phyloP scores from a whole-genome alignment of 30 jellyfish, hydroid and myxozoan genomes.

The Haliclystus octoradiatus region DNA sequence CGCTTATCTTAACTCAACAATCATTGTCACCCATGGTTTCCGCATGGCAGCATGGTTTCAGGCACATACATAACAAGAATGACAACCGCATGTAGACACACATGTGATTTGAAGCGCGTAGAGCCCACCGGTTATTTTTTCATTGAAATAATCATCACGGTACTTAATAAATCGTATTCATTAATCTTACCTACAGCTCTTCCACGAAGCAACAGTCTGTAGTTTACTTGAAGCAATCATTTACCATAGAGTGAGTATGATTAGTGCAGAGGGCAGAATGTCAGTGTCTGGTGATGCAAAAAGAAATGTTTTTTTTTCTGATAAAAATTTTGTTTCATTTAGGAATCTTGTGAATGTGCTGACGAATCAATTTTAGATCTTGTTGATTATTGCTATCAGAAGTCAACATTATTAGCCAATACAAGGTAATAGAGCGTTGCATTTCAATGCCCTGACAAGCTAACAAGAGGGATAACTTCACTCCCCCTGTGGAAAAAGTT shows the following conservation, averaged over 20 bases:
- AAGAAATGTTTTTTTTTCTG: neutral
- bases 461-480: no score
- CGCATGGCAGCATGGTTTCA: no score
- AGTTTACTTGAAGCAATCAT: slow-evolving; percentile 62
- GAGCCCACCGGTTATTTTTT: no score
- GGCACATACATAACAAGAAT: no score
- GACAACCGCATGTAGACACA: no score
- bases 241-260: slow-evolving; percentile 50
- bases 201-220: slow-evolving; percentile 77
- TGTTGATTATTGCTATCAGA: slow-evolving; percentile 64
- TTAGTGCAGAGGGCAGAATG: neutral
- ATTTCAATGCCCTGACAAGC: no score
- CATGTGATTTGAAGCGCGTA: no score
- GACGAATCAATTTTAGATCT: slow-evolving; percentile 54
- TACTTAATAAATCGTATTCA: neutral
- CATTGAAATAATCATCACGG: neutral
- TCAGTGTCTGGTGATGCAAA: neutral
- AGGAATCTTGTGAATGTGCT: slow-evolving; percentile 92
- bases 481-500: no score
- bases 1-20: no score
- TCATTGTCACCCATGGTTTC: no score
- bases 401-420: no score
- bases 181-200: slow-evolving; percentile 27
- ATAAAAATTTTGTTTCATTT: neutral
- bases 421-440: no score